Base-by-base conservation (phyloP, 2,888 invertebrate species). In the Megaustenia siamemsis region DNA sequence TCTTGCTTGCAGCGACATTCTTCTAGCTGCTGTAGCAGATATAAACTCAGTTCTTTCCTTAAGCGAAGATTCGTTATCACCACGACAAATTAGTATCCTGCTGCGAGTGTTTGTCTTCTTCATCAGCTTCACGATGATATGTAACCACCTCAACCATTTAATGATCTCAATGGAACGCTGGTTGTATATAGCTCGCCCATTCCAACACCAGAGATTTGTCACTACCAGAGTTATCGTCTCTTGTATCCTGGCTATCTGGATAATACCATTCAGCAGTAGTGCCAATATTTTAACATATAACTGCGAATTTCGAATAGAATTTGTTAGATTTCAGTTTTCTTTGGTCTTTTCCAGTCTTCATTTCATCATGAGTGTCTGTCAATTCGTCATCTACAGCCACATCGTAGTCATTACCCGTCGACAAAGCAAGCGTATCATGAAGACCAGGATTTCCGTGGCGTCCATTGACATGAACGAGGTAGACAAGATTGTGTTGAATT, bases 131-230 rank as follows among this genome's bases (percentile, higher is more conserved):
- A 49, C 32, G 10, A 18, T 49, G 21, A 49, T 73, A 0, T 73
- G 73, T 21, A 73, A 15, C 8, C 73, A 49, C 15, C 32, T 73
- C 15, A 49, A 73, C 32, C 73, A 73, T 32, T 35, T 77, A 2
- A 38, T 60, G 40, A 60, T 56, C 1, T 56, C 77, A 8, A 6
- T 77, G n/a, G 77, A 77, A 40, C 77, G 77, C 10, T 77, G 77
- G 77, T 6, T 77, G 60, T 77, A 77, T 32, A 77, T 77, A 8
- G 56, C 56, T 10, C 56, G 24, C 38, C 77, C 77, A 24, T 77
- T 60, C 18, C 38, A 60, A 12, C 77, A 77, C 60, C 77, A 60
- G 21, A 35, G 60, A 10, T 4, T 77, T 1, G 40, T 60, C 4
- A 77, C 60, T n/a, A 49, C 28, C 2, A 73, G 43, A 32, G 8